Percentiles rank a stretch among this genome's conserved stretches.
phyloP scores from a whole-genome alignment of 2,113 vertebrate genomes.

The Pyrgilauda ruficollis region DNA sequence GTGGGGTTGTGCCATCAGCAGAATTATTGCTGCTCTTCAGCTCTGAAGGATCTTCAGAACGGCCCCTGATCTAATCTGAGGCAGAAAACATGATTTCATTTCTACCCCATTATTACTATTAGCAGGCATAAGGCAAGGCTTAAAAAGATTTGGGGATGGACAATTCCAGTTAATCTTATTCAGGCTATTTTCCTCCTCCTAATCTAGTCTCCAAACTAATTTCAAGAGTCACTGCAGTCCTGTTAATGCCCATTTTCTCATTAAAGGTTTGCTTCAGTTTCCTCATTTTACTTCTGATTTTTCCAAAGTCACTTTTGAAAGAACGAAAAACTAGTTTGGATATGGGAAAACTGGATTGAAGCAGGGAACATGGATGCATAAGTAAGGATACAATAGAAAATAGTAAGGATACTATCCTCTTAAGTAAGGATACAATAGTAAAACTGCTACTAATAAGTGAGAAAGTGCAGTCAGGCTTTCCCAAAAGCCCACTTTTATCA shows the following conservation, averaged over 20 bases:
- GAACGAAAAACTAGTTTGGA: neutral
- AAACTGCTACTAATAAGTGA: neutral
- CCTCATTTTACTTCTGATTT: neutral
- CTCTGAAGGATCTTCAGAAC: neutral
- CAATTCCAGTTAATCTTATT: neutral
- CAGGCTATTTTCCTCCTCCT: neutral
- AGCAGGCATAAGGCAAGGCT: neutral
- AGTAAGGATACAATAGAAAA: neutral
- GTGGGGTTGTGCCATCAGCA: neutral
- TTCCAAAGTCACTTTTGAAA: neutral
- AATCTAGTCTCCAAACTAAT: neutral
- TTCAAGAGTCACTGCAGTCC: neutral
- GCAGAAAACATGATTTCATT: neutral
- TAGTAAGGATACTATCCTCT: too few relatives aligned
- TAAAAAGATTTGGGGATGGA: neutral
- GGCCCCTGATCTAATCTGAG: neutral
- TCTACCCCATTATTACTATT: neutral
- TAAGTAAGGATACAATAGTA: too few relatives aligned
- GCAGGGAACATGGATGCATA: rapidly evolving
- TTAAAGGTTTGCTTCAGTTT: neutral
- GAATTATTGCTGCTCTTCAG: neutral
- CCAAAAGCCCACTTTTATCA: neutral
- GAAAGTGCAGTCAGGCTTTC: neutral
- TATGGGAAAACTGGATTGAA: neutral
- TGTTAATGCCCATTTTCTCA: neutral